Percentiles rank a stretch among this genome's conserved stretches.
phyloP scores from a whole-genome alignment of 2,797 vertebrate genomes.

The Salarias fasciatus region DNA sequence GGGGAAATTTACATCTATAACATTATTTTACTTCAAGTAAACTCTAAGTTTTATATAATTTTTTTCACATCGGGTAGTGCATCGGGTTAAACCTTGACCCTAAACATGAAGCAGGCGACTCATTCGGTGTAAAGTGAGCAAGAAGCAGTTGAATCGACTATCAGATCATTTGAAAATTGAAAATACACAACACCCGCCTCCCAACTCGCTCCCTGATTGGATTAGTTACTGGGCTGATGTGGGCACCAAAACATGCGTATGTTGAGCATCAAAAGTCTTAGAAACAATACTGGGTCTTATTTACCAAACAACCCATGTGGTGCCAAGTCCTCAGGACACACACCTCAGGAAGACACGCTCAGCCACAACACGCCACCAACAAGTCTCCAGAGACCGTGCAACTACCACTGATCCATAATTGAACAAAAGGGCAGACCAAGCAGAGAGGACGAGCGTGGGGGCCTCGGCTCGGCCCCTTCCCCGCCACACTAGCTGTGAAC shows the following conservation, averaged over 20 bases:
- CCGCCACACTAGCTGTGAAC: conserved; percentile 73
- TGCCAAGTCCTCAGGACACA: conserved; percentile 20
- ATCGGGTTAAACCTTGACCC: no score
- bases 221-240: no score
- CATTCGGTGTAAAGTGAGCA: no score
- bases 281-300: background rate
- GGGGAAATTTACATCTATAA: no score
- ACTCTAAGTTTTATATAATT: no score
- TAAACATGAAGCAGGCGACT: no score
- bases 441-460: conserved; percentile 47
- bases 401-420: conserved; percentile 71
- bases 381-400: conserved; percentile 50
- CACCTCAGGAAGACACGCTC: conserved; percentile 30
- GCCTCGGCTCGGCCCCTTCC: conserved; percentile 56
- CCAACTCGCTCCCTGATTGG: no score
- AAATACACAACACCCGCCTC: no score
- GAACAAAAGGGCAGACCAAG: conserved; percentile 74
- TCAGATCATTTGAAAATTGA: no score
- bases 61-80: no score
- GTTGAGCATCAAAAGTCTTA: background rate
- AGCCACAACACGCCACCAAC: conserved; percentile 40
- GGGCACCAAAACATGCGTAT: background rate
- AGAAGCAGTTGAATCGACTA: no score
- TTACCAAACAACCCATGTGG: conserved; percentile 6
- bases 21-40: no score